Evolutionary conservation across 92 coral and sea anemone genomes (phyloP).

Genomic region (Parazoanthus swiftii): DNA sequence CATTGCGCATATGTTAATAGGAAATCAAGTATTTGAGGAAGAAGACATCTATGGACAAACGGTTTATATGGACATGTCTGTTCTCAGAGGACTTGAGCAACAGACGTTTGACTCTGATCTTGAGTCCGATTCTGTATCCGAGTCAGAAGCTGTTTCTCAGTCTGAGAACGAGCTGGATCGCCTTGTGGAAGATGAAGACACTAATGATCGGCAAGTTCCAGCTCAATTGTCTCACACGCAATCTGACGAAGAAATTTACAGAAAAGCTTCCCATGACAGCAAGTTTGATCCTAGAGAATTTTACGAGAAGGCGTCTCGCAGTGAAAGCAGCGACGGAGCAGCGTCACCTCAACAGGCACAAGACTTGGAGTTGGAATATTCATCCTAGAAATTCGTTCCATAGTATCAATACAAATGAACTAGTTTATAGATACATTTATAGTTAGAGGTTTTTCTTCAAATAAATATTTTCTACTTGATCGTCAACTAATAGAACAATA

Average conservation of each 20-base stretch:
- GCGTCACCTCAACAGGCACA: background rate
- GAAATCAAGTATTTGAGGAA: conserved; percentile 4
- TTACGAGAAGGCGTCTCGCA: background rate
- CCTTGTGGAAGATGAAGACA: background rate
- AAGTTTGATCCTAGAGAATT: background rate
- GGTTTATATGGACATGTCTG: conserved; percentile 16
- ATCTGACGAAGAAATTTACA: background rate
- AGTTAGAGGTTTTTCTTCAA: background rate
- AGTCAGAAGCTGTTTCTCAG: background rate
- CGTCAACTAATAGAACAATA: background rate
- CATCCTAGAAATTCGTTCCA: background rate
- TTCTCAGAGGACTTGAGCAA: background rate
- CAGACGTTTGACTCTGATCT: background rate
- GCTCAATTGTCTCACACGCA: background rate
- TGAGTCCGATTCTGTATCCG: background rate
- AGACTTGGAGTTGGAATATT: background rate
- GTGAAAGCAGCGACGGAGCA: background rate
- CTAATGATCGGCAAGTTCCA: background rate
- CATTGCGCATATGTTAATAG: background rate
- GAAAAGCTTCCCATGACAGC: background rate
- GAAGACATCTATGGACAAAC: conserved; percentile 20
- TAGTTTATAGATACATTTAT: background rate
- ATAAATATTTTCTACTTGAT: too few relatives aligned
- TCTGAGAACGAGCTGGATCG: background rate
- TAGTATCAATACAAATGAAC: background rate